Evolutionary conservation across 2,113 vertebrate species (phyloP).

Genomic region (Amblyopsis rosae): DNA sequence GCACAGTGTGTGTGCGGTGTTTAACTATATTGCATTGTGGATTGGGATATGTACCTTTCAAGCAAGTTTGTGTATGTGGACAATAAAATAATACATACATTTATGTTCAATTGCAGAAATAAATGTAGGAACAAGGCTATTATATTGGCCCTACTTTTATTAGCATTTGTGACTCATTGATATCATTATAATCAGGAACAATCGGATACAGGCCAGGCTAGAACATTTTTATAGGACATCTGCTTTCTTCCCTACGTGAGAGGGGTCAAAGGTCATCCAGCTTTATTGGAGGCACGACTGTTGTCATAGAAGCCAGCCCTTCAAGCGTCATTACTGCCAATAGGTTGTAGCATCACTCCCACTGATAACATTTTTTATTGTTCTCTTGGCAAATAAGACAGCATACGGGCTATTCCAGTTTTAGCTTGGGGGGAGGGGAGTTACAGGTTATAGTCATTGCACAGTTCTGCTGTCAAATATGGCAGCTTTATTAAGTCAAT

Average conservation of each 20-base stretch:
- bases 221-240: slow-evolving; percentile 15
- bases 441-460: not conserved
- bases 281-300: slow-evolving; percentile 8
- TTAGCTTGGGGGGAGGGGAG: slow-evolving; percentile 8
- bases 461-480: slow-evolving; percentile 14
- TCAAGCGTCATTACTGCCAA: slow-evolving; percentile 43
- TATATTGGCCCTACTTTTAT: slow-evolving; percentile 21
- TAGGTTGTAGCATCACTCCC: slow-evolving; percentile 30
- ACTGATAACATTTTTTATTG: slow-evolving; percentile 26
- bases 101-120: no score
- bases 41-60: no score
- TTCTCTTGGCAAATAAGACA: slow-evolving; percentile 11
- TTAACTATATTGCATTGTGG: no score
- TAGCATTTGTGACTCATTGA: slow-evolving; percentile 56
- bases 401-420: slow-evolving; percentile 28
- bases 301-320: slow-evolving; percentile 1
- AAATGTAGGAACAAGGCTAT: not conserved
- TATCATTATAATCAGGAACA: slow-evolving; percentile 25
- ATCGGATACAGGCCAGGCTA: slow-evolving; percentile 37
- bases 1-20: no score
- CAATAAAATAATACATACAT: no score
- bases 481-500: slow-evolving; percentile 20
- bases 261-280: slow-evolving; percentile 44
- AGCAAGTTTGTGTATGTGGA: no score
- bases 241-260: slow-evolving; percentile 27